Percentiles rank a stretch among this genome's conserved stretches.
Conservation (phyloP, 2,888 invertebrate genomes). For the Sialis lutaria region DNA sequence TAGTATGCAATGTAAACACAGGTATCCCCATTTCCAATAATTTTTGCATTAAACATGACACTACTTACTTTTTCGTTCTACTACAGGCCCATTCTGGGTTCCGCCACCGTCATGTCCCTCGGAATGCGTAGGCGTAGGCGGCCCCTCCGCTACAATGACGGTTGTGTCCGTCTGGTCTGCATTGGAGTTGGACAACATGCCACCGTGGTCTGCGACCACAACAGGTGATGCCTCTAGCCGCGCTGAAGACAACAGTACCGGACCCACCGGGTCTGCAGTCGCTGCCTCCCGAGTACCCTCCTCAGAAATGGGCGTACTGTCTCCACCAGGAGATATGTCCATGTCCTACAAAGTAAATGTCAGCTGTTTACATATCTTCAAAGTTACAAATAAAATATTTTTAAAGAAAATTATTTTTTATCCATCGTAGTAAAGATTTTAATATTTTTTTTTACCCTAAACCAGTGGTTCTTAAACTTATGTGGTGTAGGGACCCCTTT, state of each 20-base stretch:
- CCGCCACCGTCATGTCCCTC: constrained; percentile 46
- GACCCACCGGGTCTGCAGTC: constrained; percentile 17
- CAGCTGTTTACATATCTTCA: constrained; percentile 14
- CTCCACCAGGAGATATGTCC: constrained; percentile 80
- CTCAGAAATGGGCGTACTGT: constrained; percentile 76
- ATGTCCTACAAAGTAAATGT: constrained; percentile 47
- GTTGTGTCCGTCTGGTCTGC: constrained; percentile 24
- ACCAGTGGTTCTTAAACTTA: too few relatives aligned
- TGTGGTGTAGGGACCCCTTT: too few relatives aligned
- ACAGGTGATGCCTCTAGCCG: constrained; percentile 33
- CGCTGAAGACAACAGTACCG: constrained; percentile 47
- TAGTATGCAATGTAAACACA: too few relatives aligned
- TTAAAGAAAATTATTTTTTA: too few relatives aligned
- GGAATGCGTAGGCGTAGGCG: constrained; percentile 64
- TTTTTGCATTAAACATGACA: neutral
- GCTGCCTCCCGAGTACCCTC: constrained; percentile 50
- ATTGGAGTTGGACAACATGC: constrained; percentile 22
- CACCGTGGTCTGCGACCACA: constrained; percentile 14
- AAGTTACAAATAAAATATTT: too few relatives aligned
- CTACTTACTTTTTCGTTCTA: neutral
- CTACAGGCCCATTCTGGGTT: constrained; percentile 11
- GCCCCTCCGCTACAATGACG: constrained; percentile 32
- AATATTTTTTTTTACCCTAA: too few relatives aligned
- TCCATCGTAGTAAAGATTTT: too few relatives aligned
- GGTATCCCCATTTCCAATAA: too few relatives aligned